Base-by-base conservation (phyloP, 2,113 vertebrate species). In the Protobothrops mucrosquamatus region DNA sequence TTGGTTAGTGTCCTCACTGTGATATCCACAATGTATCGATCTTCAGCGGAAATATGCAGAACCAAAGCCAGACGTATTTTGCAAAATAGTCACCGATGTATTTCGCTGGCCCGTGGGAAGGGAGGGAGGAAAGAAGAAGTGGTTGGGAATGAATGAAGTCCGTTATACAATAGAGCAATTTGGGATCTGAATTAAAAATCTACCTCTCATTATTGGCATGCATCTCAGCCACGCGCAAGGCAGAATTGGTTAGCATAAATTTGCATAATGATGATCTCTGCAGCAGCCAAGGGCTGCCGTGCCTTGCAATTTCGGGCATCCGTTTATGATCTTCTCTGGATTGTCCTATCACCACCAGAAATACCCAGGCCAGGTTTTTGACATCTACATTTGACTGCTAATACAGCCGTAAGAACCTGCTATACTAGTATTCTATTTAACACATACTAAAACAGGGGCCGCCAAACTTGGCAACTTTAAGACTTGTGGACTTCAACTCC, bases 181-280 rank as follows among this genome's bases (percentile, higher is more conserved):
- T 97, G 96, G 97, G 96, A 96, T 98, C 97, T 98, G 98, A 98
- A 98, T 98, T 98, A 98, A 98, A 98, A 97, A 98, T 98, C 97
- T 97, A 98, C 97, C 97, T 98, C 97, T 98, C 98, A 98, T 98
- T 98, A 98, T 96, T 96, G 97, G 96, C 97, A 85, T 97, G 97
- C 96, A 97, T 97, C 98, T 96, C 97, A 95, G 97, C 97, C 97
- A 97, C 97, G 97, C 96, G 97, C 96, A 94, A 98, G 97, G 96
- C 98, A 97, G 97, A 94, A 97, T 96, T 97, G 97, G 98, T 98
- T 98, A 98, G 98, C 97, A 98, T 98, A 96, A 88, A 98, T 98
- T 98, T 98, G 98, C 98, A 98, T 98, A 97, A 97, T 97, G 98
- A 98, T 98, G 97, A 98, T 97, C 97, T 97, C 97, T 95, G 96